Evolutionary conservation across 2,113 vertebrate genomes (phyloP).

Genomic region (Micronycteris hirsuta): DNA sequence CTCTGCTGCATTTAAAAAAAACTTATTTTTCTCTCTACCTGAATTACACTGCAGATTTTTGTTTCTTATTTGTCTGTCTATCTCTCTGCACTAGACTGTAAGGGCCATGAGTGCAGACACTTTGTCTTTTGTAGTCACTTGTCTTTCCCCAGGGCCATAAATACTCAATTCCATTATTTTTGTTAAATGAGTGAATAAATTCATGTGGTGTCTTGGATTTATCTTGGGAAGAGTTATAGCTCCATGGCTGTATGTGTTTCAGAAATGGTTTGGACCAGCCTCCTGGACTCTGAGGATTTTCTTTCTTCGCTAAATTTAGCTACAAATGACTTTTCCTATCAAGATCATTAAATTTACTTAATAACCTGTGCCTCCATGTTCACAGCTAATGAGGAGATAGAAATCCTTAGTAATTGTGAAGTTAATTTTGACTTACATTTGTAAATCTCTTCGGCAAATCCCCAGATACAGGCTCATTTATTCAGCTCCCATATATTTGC

Average conservation of each 20-base stretch:
- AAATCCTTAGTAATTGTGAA: background rate
- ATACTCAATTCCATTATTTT: background rate
- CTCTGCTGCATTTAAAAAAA: background rate
- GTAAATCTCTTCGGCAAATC: background rate
- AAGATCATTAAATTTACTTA: background rate
- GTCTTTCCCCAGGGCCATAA: background rate
- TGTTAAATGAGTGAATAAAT: background rate
- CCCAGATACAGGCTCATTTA: background rate
- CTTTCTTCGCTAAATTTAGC: background rate
- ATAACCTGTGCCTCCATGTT: background rate
- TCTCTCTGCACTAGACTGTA: background rate
- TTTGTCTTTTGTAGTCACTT: background rate
- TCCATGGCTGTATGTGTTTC: background rate
- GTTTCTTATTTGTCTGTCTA: background rate
- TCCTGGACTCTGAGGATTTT: background rate
- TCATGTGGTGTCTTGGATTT: background rate
- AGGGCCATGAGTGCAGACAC: background rate
- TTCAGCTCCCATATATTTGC: background rate
- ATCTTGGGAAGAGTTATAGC: background rate
- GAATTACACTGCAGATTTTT: background rate
- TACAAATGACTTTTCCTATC: background rate
- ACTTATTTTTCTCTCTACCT: background rate
- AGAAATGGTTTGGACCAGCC: background rate
- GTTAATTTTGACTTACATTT: background rate
- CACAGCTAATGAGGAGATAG: background rate